These are phyloP conservation scores for Erpornis zantholeuca DNA, from an alignment of 2,113 vertebrate species.

Conservation along the genomic window DNA sequence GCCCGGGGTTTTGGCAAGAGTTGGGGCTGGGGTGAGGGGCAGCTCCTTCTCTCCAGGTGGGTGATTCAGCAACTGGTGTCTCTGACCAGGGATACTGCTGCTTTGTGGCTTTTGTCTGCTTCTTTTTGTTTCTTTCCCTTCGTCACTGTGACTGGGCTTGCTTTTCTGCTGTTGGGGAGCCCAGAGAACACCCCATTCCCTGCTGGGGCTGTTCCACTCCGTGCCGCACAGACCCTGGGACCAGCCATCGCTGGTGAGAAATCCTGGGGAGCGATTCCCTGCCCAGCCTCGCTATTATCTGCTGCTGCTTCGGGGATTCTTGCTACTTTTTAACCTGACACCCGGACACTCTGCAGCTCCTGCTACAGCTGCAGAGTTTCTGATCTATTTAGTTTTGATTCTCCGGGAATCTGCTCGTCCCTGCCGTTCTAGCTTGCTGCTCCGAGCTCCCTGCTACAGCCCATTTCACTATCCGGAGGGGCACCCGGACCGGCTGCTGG, in stretches of 20 bases:
- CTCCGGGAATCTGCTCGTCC: background rate
- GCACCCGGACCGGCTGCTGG: background rate
- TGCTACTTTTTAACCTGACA: no score
- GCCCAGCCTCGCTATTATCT: background rate
- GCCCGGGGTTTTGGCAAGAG: background rate
- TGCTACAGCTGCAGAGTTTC: background rate
- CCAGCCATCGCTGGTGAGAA: background rate
- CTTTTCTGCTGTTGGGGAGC: background rate
- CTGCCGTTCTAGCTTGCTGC: background rate
- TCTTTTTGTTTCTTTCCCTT: background rate
- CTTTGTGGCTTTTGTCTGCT: background rate
- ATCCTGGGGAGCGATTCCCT: background rate
- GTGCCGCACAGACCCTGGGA: background rate
- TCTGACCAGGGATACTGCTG: background rate
- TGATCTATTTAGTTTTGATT: background rate
- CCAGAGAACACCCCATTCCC: background rate
- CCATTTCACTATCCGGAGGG: accelerated
- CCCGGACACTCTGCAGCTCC: background rate
- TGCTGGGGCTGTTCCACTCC: accelerated
- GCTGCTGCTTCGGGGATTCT: background rate
- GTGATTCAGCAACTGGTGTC: background rate
- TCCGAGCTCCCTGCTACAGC: background rate
- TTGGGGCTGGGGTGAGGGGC: background rate
- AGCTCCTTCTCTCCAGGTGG: background rate
- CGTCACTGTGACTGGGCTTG: background rate